Conservation (phyloP, 2,113 vertebrate genomes). For the Bucco capensis region DNA sequence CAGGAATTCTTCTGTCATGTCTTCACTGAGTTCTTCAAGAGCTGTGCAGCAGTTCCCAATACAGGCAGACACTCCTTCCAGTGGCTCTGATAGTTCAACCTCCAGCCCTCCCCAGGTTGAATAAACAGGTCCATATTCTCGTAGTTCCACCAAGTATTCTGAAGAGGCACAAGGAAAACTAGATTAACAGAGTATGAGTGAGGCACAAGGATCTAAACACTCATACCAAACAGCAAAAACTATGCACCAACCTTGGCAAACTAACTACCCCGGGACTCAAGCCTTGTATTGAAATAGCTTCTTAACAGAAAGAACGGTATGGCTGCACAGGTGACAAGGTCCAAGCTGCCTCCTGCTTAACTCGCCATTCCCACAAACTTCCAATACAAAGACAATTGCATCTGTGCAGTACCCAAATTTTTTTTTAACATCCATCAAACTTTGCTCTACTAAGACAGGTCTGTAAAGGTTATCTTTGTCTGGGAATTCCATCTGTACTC, state of each 20-base stretch:
- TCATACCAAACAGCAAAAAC: not conserved
- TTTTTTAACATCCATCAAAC: not conserved
- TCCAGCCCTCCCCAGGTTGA: conserved; percentile 88
- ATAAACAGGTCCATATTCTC: conserved; percentile 91
- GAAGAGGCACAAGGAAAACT: not conserved
- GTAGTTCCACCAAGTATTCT: conserved; percentile 93
- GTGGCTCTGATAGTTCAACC: conserved; percentile 82
- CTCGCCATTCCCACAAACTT: not conserved
- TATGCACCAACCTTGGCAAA: not conserved
- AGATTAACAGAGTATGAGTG: not conserved
- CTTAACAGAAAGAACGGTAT: not conserved
- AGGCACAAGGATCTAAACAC: not conserved
- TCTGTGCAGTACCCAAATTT: not conserved
- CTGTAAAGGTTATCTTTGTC: not conserved
- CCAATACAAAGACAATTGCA: not conserved
- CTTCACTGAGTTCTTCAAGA: conserved; percentile 89
- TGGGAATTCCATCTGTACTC: not conserved
- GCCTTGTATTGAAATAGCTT: not conserved
- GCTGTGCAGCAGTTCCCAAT: conserved; percentile 83
- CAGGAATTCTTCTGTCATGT: conserved; percentile 92
- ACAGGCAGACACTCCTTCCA: conserved; percentile 87
- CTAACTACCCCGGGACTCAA: not conserved
- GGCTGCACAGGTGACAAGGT: not conserved
- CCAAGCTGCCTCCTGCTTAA: not conserved
- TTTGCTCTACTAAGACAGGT: not conserved